Base-by-base conservation (phyloP, 2,113 vertebrate species). In the Chroicocephalus ridibundus region DNA sequence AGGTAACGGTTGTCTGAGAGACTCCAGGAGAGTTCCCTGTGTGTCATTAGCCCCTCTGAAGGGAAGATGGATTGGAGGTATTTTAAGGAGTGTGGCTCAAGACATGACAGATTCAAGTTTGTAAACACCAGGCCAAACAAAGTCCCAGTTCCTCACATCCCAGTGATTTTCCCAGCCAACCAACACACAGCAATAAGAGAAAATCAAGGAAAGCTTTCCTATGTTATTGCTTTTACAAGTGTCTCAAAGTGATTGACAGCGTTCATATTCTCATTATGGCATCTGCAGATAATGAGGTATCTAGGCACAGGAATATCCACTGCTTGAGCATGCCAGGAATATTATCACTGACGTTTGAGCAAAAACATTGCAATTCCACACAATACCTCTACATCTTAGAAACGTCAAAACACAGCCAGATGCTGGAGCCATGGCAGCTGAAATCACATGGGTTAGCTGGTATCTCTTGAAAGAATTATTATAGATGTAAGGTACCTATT, bases 221-320 rank as follows among this genome's bases (percentile, higher is more conserved):
- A 27, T 62, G 46, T 62, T 89, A 92, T 57, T 96, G 93, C 88
- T 61, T 96, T 97, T 96, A 95, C 95, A 96, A 95, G 76, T 88
- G 76, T 96, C 95, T 94, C 92, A 75, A 77, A 26, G 38, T 98
- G 98, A 98, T 92, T 98, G 98, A 98, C 98, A 98, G 96, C 68
- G 4, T 97, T 97, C 97, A 96, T 96, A 96, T 96, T 95, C 96
- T 97, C 95, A 96, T 98, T 96, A 97, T 90, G 96, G 96, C 97
- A 98, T 97, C 97, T 98, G 96, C 94, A 97, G 96, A 96, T 98
- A 98, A 98, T 95, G 98, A 98, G 97, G 94, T 95, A 96, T 97
- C 97, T 82, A 93, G 95, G 96, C 95, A 97, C 96, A 86, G 86
- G 97, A 97, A 96, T 94, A 96, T 97, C 97, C 97, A 97, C 92